A percentile compares a stretch with the other conserved stretches of the same genome.
Evolutionary conservation across 2,113 vertebrate species (phyloP).

Genomic region (Ammospiza caudacuta): DNA sequence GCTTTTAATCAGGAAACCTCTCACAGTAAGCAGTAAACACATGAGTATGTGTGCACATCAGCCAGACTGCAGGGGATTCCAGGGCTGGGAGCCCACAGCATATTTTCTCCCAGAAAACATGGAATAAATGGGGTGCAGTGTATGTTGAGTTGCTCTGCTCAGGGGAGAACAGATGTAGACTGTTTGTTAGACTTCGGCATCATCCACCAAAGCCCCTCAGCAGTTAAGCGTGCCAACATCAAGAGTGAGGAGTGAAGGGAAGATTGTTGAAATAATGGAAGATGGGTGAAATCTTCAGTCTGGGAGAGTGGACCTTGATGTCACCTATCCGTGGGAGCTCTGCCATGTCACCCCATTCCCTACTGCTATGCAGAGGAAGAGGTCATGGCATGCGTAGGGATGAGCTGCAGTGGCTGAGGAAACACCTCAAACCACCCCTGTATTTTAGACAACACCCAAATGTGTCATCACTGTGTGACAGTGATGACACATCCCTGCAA

Average conservation of each 20-base stretch:
- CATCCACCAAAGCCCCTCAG: background rate
- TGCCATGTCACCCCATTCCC: background rate
- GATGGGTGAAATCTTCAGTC: background rate
- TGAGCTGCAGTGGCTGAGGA: background rate
- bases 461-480: accelerated
- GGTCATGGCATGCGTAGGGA: accelerated
- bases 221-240: background rate
- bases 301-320: background rate
- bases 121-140: accelerated
- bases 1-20: background rate
- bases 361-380: background rate
- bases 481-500: background rate
- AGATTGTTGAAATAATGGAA: accelerated
- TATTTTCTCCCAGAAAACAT: background rate
- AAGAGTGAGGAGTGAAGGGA: background rate
- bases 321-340: background rate
- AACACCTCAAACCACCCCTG: background rate
- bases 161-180: background rate
- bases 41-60: background rate
- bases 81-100: background rate
- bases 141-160: accelerated
- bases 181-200: background rate
- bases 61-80: background rate
- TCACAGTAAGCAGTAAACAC: background rate
- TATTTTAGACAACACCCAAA: background rate